Conservation (phyloP, 92 coral and sea anemone genomes). For the Zoanthus sociatus region DNA sequence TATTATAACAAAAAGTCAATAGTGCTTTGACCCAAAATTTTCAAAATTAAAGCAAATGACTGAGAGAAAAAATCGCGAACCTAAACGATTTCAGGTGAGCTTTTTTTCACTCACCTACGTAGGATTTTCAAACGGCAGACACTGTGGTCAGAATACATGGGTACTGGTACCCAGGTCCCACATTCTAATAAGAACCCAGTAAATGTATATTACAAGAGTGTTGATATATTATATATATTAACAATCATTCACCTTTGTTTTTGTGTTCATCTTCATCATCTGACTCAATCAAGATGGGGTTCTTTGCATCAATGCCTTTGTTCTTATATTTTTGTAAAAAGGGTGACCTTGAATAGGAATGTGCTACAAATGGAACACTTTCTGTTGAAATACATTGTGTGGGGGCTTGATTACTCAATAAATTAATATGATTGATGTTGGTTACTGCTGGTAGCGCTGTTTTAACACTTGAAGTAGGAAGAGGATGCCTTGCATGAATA, state of each 20-base stretch:
- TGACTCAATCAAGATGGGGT: conserved; percentile 36
- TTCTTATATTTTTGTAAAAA: conserved; percentile 33
- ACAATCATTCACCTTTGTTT: background rate
- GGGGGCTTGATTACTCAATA: background rate
- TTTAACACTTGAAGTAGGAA: background rate
- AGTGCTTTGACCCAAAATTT: too few species aligned
- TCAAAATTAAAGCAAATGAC: too few species aligned
- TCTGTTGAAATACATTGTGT: conserved; percentile 13
- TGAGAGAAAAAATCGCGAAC: too few species aligned
- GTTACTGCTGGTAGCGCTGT: background rate
- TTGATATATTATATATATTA: too few species aligned
- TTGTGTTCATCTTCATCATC: conserved; percentile 31
- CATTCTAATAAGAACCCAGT: too few species aligned
- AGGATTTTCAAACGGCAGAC: too few species aligned
- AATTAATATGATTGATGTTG: background rate
- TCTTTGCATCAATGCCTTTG: background rate
- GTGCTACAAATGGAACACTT: background rate
- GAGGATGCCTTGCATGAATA: background rate
- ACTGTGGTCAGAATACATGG: too few species aligned
- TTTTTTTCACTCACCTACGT: too few species aligned
- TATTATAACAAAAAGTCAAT: too few species aligned
- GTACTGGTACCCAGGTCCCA: too few species aligned
- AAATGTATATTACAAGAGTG: too few species aligned
- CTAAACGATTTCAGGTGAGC: too few species aligned
- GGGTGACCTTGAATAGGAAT: background rate